Conservation (phyloP, 2,113 vertebrate species). For the Pterocles gutturalis region DNA sequence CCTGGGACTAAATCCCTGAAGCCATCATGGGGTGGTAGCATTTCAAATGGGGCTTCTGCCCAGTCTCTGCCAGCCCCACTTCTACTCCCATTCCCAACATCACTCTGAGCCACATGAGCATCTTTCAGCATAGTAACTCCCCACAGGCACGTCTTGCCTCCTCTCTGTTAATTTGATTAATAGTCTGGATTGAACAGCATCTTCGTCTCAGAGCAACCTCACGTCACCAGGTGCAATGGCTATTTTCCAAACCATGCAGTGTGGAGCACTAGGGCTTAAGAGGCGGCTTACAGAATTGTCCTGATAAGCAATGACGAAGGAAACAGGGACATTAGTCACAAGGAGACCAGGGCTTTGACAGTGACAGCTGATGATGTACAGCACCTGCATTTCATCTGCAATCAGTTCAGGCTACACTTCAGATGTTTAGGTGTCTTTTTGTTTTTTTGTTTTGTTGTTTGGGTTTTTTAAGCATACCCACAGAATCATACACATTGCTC, state of each 20-base stretch:
- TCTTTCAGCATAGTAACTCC: not conserved
- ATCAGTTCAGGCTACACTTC: conserved; percentile 52
- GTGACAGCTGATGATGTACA: conserved; percentile 63
- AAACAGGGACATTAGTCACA: conserved; percentile 14
- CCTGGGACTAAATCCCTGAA: not conserved
- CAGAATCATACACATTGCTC: not conserved
- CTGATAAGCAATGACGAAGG: not conserved
- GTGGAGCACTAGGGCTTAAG: not conserved
- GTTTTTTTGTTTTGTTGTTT: not conserved
- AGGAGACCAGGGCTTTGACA: conserved; percentile 39
- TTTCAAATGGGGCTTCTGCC: not conserved
- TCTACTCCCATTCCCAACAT: not conserved
- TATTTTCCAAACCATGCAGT: not conserved
- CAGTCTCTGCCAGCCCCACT: not conserved
- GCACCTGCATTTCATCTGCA: conserved; percentile 50
- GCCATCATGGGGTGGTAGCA: not conserved
- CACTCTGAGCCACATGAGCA: rapidly evolving
- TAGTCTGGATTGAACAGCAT: not conserved
- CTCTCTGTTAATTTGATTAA: not conserved
- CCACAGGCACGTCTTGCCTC: not conserved
- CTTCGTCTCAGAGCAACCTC: not conserved
- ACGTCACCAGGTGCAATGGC: not conserved
- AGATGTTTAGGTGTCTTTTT: conserved; percentile 29
- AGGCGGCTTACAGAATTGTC: not conserved
- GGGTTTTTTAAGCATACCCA: not conserved